These are phyloP conservation scores for Drosophila seclusa DNA, from an alignment of 2,888 invertebrate species.

Conservation along the genomic window DNA sequence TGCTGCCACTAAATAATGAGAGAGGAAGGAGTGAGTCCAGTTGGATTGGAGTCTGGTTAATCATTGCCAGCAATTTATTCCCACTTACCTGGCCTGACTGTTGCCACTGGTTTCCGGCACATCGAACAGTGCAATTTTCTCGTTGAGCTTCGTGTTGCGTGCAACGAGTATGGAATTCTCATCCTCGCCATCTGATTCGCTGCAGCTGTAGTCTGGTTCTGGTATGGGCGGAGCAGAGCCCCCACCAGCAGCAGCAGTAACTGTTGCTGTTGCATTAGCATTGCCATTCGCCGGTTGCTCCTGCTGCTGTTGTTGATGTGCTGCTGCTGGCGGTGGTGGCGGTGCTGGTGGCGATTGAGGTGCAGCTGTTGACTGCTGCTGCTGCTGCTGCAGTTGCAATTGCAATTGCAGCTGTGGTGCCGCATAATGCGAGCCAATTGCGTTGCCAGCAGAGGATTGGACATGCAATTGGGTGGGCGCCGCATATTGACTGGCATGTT, in stretches of 20 bases:
- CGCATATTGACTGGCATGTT: slow-evolving; percentile 85
- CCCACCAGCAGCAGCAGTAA: slow-evolving; percentile 54
- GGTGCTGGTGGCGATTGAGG: slow-evolving; percentile 78
- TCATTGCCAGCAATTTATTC: not conserved
- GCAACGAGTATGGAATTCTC: slow-evolving; percentile 85
- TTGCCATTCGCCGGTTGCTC: slow-evolving; percentile 25
- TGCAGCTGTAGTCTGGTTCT: slow-evolving; percentile 95
- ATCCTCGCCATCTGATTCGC: slow-evolving; percentile 92
- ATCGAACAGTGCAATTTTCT: slow-evolving; percentile 85
- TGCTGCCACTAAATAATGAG: slow-evolving; percentile 87
- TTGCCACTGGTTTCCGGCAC: slow-evolving; percentile 90
- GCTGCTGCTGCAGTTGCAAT: slow-evolving; percentile 68
- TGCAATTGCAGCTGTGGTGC: slow-evolving; percentile 83
- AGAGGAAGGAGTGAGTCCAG: not conserved
- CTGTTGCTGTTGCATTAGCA: slow-evolving; percentile 43
- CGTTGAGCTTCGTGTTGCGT: slow-evolving; percentile 86
- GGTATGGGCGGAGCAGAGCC: slow-evolving; percentile 91
- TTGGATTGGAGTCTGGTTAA: not conserved
- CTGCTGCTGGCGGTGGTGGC: slow-evolving; percentile 83
- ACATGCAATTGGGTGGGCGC: slow-evolving; percentile 82
- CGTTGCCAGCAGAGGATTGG: slow-evolving; percentile 17
- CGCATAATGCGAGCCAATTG: slow-evolving; percentile 62
- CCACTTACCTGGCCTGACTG: slow-evolving; percentile 88
- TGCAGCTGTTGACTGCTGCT: slow-evolving; percentile 47
- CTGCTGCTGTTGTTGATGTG: slow-evolving; percentile 70